Evolutionary conservation across 2,113 vertebrate species (phyloP).

Genomic region (Gracilinanus agilis): DNA sequence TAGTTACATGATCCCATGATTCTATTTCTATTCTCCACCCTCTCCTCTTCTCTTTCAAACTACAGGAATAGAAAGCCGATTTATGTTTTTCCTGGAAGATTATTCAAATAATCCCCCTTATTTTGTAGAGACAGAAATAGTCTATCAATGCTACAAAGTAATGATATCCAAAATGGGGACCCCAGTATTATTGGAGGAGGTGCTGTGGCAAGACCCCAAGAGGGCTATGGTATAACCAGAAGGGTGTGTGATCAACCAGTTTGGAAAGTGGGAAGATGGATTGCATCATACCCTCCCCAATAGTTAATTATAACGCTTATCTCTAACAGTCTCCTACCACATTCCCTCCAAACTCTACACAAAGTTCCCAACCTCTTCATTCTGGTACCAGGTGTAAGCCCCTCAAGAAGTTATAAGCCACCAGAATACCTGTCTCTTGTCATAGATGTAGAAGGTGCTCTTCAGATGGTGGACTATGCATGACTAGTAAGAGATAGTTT

Average conservation of each 20-base stretch:
- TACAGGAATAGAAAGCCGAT: background rate
- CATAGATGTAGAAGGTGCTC: too few species aligned
- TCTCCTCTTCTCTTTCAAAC: background rate
- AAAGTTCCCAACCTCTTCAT: background rate
- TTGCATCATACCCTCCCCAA: background rate
- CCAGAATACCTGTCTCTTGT: background rate
- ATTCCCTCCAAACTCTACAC: background rate
- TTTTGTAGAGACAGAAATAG: background rate
- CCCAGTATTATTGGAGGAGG: background rate
- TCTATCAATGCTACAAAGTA: background rate
- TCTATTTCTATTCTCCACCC: background rate
- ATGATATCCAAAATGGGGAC: background rate
- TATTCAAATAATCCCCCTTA: background rate
- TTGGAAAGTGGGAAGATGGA: background rate
- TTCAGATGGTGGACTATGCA: background rate
- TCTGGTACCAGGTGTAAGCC: background rate
- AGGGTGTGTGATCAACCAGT: background rate
- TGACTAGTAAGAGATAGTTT: background rate
- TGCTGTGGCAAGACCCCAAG: background rate
- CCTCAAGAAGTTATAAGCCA: background rate
- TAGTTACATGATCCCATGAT: background rate
- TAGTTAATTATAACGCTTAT: background rate
- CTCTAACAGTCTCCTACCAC: background rate
- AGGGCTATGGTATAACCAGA: background rate
- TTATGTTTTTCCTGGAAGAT: background rate